phyloP scores from a whole-genome alignment of 1,140 invertebrate species.

The Medauroidea extradentata region DNA sequence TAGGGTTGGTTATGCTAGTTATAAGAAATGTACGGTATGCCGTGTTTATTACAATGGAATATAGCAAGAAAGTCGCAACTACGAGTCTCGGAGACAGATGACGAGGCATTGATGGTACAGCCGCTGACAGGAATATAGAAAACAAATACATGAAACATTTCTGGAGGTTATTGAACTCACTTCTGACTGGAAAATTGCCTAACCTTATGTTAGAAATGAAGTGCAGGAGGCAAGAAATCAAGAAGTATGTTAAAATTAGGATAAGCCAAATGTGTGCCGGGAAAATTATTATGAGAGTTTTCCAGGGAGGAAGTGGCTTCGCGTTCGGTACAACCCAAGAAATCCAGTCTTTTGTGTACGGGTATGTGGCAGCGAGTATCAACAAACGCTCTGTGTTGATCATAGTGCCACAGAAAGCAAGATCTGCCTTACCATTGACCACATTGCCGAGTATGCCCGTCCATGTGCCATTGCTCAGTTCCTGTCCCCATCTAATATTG shows the following conservation, averaged over 20 bases:
- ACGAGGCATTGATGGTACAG: neutral
- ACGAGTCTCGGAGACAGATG: neutral
- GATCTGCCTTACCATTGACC: neutral
- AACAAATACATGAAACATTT: neutral
- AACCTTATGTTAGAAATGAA: no score
- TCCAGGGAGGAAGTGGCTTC: neutral
- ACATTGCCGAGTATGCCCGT: neutral
- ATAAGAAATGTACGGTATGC: neutral
- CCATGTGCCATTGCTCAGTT: neutral
- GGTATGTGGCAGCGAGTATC: neutral
- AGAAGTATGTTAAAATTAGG: neutral
- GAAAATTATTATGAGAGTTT: neutral
- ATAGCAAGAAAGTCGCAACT: neutral
- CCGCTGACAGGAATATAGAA: neutral
- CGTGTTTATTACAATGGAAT: neutral
- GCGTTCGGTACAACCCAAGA: neutral
- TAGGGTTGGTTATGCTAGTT: neutral
- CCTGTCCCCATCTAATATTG: neutral
- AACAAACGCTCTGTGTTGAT: neutral
- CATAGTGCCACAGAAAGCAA: neutral
- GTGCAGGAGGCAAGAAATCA: neutral
- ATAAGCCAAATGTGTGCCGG: neutral
- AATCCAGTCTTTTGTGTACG: neutral
- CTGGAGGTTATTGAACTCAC: neutral
- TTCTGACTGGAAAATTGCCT: neutral